Base-by-base conservation (phyloP, 1,140 invertebrate species). In the Drosophila rhopaloa region DNA sequence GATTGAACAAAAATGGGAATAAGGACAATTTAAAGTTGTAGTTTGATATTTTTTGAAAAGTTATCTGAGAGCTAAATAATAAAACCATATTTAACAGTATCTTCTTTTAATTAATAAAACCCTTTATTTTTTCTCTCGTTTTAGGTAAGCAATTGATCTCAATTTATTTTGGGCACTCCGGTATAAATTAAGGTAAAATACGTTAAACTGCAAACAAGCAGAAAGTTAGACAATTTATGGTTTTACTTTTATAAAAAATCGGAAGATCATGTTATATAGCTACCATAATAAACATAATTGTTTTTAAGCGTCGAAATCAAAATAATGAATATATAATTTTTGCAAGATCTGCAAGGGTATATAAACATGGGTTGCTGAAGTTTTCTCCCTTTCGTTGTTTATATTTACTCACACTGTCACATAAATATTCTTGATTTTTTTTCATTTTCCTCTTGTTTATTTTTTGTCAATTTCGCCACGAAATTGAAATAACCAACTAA, bases 401-500 rank as follows among this genome's bases (percentile, higher is more conserved):
- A 5, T 13, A 5, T 9, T 10, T 10, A 44, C 2, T 13, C 27
- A 29, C 11, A 3, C 5, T 4, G 10, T 37, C 5, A 11, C 37
- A 19, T 14, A 53, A 37, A 53, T 37, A 16, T 2, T 9, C 16
- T 13, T 1, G n/a, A 41, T 1, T 10, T 32, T 2, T 1, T 14
- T 27, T 10, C 16, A 35, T 13, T 10, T 27, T 24, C 13, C 47
- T 1, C 5, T 11, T 27, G 5, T 14, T n/a, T 11, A 4, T 7
- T 9, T 51, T 54, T 38, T 24, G 24, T 9, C 11, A 43, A 43
- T 59, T 47, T 24, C 8, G 29, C 29, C 38, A 7, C 29, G 24
- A 14, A 66, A 38, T 35, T 46, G 53, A 38, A 44, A 46, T 38
- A 53, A 66, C 27, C 11, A 51, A 66, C 47, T 66, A 53, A 66